Base-by-base conservation (phyloP, 2,113 vertebrate species). In the Eulemur rufifrons region DNA sequence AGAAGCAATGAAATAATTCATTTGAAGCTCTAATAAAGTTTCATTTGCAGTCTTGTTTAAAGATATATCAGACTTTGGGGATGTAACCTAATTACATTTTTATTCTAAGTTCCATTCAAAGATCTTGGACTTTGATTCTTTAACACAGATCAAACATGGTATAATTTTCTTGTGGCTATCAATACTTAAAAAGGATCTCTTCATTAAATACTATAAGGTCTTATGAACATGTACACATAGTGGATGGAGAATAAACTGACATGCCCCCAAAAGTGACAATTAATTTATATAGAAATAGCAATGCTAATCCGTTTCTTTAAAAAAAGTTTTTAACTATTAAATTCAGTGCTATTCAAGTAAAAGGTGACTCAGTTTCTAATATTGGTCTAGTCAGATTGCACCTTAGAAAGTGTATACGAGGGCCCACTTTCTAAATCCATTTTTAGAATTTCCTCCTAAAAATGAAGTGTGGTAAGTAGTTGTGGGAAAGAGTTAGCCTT, bases 161-260 rank as follows among this genome's bases (percentile, higher is more conserved):
- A 98, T 99, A 99, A 99, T 99, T 99, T 99, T 99, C 98, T 98
- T 97, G 97, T 98, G 98, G 99, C 98, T 99, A 99, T 99, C 98
- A 99, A 99, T 99, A 98, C 98, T 99, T 99, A 98, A 99, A 98
- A 98, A 98, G 98, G 97, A 97, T 97, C 98, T 98, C 98, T 99
- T 99, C 98, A 99, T 99, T 99, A 99, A 99, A 99, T 99, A 98
- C 98, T 98, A 98, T 92, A 98, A 92, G 89, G 98, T 95, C 95
- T 98, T 98, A 98, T 0, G 95, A 97, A 96, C 94, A 97, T 47
- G 45, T 89, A 97, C 71, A 98, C 78, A 96, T 59, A 86, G 71
- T 74, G 95, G 97, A 97, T 86, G 95, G 94, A 97, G 91, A 76
- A 97, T 96, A 90, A 98, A 54, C 73, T 63, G 89, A 96, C 84